A percentile compares a stretch with the other conserved stretches of the same genome.
These are phyloP conservation scores for Liposcelis brunnea DNA, from an alignment of 2,888 invertebrate species.

Conservation along the genomic window DNA sequence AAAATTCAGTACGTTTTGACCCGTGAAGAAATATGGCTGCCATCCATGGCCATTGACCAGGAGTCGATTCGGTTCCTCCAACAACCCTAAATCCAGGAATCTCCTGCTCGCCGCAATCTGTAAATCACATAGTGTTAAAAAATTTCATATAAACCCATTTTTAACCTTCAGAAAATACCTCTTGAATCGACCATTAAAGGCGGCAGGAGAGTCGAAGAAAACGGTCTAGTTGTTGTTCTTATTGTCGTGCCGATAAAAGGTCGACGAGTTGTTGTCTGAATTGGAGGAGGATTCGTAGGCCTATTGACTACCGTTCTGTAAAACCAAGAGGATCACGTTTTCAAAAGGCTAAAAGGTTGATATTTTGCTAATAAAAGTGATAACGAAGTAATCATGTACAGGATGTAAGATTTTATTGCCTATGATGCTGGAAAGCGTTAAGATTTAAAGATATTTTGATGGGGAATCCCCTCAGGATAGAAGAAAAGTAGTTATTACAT, in stretches of 20 bases:
- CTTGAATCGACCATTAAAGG: conserved; percentile 3
- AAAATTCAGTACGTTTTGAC: conserved; percentile 67
- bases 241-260: neutral
- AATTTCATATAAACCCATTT: neutral
- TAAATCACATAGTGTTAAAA: conserved; percentile 17
- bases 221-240: neutral
- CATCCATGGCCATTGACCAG: conserved; percentile 94
- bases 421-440: too few species aligned
- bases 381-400: too few species aligned
- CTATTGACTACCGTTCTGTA: too few species aligned
- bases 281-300: too few species aligned
- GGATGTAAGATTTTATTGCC: too few species aligned
- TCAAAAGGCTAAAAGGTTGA: too few species aligned
- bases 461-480: too few species aligned
- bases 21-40: conserved; percentile 84
- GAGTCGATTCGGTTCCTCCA: conserved; percentile 67
- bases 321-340: too few species aligned
- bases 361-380: too few species aligned
- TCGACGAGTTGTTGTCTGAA: neutral
- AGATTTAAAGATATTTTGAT: too few species aligned
- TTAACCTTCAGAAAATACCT: neutral
- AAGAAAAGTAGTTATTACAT: too few species aligned
- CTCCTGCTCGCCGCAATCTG: conserved; percentile 69
- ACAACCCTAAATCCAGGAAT: conserved; percentile 76
- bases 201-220: neutral